Evolutionary conservation across 2,888 invertebrate genomes (phyloP).

Genomic region (Oscheius myriophilus): DNA sequence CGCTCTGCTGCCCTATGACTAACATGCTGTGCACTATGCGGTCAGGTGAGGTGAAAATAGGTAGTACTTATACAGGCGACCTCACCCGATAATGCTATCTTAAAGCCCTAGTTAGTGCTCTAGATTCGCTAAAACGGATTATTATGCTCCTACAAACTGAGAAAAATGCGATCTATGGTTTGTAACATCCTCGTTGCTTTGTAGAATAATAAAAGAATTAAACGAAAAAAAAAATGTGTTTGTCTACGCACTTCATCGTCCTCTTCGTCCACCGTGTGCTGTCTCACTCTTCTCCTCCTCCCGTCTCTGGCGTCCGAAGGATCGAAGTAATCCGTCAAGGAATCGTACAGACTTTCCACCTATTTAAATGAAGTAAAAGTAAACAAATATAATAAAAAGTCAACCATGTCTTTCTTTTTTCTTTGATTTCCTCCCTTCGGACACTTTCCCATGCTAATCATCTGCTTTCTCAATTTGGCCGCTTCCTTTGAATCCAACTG

Average conservation of each 20-base stretch:
- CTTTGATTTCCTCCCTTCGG: slow-evolving; percentile 55
- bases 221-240: too few relatives aligned
- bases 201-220: too few relatives aligned
- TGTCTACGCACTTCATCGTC: slow-evolving; percentile 2
- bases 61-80: too few relatives aligned
- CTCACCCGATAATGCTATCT: too few relatives aligned
- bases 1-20: too few relatives aligned
- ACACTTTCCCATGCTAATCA: slow-evolving; percentile 68
- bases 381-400: neutral
- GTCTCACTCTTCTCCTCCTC: slow-evolving; percentile 40
- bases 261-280: slow-evolving; percentile 41
- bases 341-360: slow-evolving; percentile 66
- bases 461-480: slow-evolving; percentile 55
- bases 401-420: slow-evolving; percentile 62
- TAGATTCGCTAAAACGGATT: too few relatives aligned
- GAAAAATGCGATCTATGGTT: neutral
- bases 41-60: too few relatives aligned
- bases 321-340: slow-evolving; percentile 67
- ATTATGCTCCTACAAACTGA: too few relatives aligned
- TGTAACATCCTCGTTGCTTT: neutral
- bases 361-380: neutral
- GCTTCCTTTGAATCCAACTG: slow-evolving; percentile 31
- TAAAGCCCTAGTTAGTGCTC: too few relatives aligned
- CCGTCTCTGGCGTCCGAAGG: slow-evolving; percentile 48
- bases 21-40: too few relatives aligned